These are phyloP conservation scores for Lordiphosa andalusiaca DNA, from an alignment of 2,888 invertebrate species.

Conservation along the genomic window DNA sequence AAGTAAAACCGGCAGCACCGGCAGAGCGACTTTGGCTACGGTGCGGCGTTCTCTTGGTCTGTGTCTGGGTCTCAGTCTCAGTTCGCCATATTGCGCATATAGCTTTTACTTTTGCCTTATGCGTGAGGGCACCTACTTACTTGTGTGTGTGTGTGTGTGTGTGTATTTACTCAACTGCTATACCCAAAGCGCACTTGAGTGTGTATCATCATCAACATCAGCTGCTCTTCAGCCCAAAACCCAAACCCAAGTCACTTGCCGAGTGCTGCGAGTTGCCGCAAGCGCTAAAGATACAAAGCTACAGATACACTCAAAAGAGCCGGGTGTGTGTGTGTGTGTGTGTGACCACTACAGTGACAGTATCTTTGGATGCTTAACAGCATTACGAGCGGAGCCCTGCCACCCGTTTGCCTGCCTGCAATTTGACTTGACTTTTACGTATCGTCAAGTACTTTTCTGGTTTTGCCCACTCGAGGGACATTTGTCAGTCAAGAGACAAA, in stretches of 20 bases:
- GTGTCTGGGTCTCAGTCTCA: constrained; percentile 20
- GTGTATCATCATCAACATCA: constrained; percentile 75
- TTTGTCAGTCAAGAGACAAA: constrained; percentile 79
- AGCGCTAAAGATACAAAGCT: constrained; percentile 60
- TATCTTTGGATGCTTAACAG: constrained; percentile 76
- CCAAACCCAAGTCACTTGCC: constrained; percentile 35
- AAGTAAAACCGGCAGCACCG: constrained; percentile 56
- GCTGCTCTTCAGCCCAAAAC: constrained; percentile 68
- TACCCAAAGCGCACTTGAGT: constrained; percentile 74
- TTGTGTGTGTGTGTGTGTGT: constrained; percentile 20
- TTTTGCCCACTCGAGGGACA: constrained; percentile 77
- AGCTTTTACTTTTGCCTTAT: constrained; percentile 26
- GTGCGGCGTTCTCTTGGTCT: constrained; percentile 1
- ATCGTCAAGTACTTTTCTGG: constrained; percentile 78
- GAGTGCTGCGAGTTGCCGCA: constrained; percentile 29
- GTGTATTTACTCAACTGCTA: constrained; percentile 68
- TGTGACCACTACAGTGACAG: constrained; percentile 69
- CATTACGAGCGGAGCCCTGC: constrained; percentile 70
- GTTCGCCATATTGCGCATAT: constrained; percentile 62
- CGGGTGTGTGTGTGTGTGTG: constrained; percentile 30
- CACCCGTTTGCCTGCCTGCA: constrained; percentile 35
- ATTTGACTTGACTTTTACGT: constrained; percentile 78
- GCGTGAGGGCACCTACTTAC: constrained; percentile 10
- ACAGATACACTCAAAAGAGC: constrained; percentile 43
- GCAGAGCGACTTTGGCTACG: constrained; percentile 2